These are phyloP conservation scores for Streptopelia turtur DNA, from an alignment of 2,797 vertebrate genomes.

Conservation along the genomic window DNA sequence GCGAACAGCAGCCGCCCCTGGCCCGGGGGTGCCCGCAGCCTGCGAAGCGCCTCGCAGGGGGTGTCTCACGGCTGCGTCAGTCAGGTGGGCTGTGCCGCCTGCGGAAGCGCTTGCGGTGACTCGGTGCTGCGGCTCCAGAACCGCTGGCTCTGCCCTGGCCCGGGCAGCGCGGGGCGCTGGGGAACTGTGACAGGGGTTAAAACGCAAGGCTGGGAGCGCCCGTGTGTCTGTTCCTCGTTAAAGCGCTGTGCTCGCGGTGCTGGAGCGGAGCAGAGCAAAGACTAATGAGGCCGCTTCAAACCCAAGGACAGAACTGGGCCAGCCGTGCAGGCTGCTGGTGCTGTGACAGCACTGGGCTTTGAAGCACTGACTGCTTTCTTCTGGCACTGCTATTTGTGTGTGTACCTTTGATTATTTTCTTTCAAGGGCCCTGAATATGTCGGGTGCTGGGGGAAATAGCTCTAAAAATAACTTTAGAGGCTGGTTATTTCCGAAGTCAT, in stretches of 20 bases:
- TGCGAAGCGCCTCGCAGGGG: fast-evolving
- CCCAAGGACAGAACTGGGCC: conserved; percentile 25
- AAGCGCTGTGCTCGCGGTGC: fast-evolving
- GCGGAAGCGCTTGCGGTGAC: background rate
- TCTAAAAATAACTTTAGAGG: conserved; percentile 39
- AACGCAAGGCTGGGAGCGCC: no score
- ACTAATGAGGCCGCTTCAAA: background rate
- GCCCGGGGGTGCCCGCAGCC: background rate
- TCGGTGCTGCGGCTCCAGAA: background rate
- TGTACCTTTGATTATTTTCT: conserved; percentile 5
- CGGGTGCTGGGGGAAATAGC: conserved; percentile 3
- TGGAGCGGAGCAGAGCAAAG: background rate
- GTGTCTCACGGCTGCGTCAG: fast-evolving
- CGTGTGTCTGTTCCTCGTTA: fast-evolving
- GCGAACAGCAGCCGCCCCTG: background rate
- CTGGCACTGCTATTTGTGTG: background rate
- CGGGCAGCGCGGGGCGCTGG: background rate
- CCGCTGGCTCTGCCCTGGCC: background rate
- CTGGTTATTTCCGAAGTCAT: background rate
- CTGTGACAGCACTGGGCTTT: conserved; percentile 1
- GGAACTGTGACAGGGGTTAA: fast-evolving
- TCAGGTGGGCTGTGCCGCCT: fast-evolving
- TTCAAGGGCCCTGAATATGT: background rate
- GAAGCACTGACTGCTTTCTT: conserved; percentile 6
- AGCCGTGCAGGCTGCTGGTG: background rate